phyloP scores from a whole-genome alignment of 2,113 vertebrate species.

The Coryphaenoides rupestris region DNA sequence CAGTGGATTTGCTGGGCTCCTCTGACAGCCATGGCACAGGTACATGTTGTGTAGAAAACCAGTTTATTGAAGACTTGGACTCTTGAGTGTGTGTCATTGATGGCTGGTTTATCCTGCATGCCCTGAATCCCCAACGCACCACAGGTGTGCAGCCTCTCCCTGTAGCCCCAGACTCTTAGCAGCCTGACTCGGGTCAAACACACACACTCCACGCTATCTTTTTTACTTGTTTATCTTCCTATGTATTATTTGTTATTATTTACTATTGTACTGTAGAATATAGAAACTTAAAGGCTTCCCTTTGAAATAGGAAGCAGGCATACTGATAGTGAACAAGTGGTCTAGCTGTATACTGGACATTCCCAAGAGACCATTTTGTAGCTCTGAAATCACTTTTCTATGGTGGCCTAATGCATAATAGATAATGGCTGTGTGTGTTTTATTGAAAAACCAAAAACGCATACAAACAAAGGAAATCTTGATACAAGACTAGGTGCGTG shows the following conservation, averaged over 20 bases:
- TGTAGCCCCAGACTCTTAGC: no score
- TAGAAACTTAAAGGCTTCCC: neutral
- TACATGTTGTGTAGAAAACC: no score
- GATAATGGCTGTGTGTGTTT: slow-evolving; percentile 1
- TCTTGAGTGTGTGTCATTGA: no score
- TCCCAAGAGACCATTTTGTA: slow-evolving; percentile 1
- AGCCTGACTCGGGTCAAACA: no score
- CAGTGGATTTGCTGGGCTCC: no score
- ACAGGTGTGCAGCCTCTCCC: no score
- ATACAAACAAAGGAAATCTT: neutral
- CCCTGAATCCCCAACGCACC: no score
- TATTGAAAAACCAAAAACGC: neutral
- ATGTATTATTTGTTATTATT: neutral
- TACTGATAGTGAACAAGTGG: neutral
- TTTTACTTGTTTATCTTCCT: neutral
- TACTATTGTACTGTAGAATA: neutral
- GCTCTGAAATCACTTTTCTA: neutral
- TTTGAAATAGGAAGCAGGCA: neutral
- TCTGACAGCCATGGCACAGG: no score
- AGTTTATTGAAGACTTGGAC: no score
- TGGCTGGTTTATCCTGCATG: no score
- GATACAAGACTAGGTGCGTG: slow-evolving; percentile 5
- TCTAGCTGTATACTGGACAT: neutral
- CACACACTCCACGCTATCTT: no score
- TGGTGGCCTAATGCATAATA: neutral